Evolutionary conservation across 2,113 vertebrate genomes (phyloP), one percentile per base, ranked within the genome.

Genomic region (Alouatta palliata): DNA sequence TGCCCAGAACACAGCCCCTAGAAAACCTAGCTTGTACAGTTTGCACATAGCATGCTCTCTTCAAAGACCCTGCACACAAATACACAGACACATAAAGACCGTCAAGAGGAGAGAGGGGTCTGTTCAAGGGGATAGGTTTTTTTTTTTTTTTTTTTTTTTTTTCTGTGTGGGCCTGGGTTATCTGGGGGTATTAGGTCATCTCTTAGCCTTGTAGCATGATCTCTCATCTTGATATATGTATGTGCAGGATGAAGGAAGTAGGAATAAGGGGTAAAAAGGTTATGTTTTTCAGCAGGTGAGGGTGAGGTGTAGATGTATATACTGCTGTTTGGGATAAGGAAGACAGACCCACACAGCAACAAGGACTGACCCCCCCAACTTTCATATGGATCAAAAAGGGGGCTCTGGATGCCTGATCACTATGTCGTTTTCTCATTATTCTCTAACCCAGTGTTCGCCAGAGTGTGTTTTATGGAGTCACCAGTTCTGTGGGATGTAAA

Each of bases 41-140:
- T 96, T 93, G 87, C 56, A 96, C 90, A 94, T 97, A 80, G 97
- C 97, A 98, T 97, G 97, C 95, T 95, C 47, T 97, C 90, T 96
- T 95, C 95, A 95, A 97, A 90, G 58, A 97, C 64, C 90, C 92
- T 94, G 95, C 88, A 95, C 95, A 97, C 70, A 88, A 25, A 80
- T 35, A 96, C 58, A 97, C 96, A 77, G 81, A 97, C 94, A 97
- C 94, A 93, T n/a, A 93, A 87, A 96, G 80, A 97, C 75, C 91
- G 79, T 83, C 73, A 81, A 95, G 82, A 94, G 94, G 75, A 94
- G 45, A 86, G 71, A 86, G 71, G 93, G 93, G 89, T 91, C 84
- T 97, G 77, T 66, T 86, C 68, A 87, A 70, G 77, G 87, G 61
- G 23, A 92, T 81, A 32, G 35, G 96, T 97, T 91, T 91, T 96